These are phyloP conservation scores for Adelosebastes latens DNA, from an alignment of 2,797 vertebrate genomes.

Conservation along the genomic window DNA sequence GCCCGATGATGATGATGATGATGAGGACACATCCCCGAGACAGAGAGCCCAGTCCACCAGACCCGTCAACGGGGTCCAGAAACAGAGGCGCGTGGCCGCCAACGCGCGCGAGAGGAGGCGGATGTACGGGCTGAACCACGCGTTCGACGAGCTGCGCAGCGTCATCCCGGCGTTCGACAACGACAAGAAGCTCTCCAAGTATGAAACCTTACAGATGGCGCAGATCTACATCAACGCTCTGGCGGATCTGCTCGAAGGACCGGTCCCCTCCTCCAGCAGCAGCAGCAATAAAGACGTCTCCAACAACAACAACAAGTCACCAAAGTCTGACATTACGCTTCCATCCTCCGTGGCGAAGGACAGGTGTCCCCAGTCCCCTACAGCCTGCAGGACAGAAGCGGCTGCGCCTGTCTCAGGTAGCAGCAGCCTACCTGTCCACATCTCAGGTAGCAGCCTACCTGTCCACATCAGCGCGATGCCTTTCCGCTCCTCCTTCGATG, in stretches of 20 bases:
- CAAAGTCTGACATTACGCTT: slow-evolving; percentile 72
- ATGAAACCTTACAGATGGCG: slow-evolving; percentile 97
- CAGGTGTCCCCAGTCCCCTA: slow-evolving; percentile 51
- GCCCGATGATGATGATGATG: slow-evolving; percentile 11
- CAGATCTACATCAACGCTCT: slow-evolving; percentile 98
- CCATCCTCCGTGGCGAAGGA: slow-evolving; percentile 49
- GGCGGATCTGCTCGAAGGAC: slow-evolving; percentile 90
- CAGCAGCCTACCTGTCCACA: slow-evolving; percentile 78
- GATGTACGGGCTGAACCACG: slow-evolving; percentile 97
- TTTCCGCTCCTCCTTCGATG: slow-evolving; percentile 83
- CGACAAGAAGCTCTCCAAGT: slow-evolving; percentile 98
- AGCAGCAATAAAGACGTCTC: slow-evolving; percentile 6
- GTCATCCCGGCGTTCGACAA: slow-evolving; percentile 97
- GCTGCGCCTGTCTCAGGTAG: slow-evolving; percentile 43
- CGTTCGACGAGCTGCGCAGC: slow-evolving; percentile 95
- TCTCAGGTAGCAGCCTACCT: slow-evolving; percentile 66
- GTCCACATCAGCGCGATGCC: slow-evolving; percentile 83
- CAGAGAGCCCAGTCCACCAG: slow-evolving; percentile 86
- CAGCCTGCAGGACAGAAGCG: slow-evolving; percentile 59
- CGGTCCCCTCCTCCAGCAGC: slow-evolving; percentile 11
- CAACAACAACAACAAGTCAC: slow-evolving; percentile 49
- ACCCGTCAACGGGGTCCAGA: slow-evolving; percentile 86
- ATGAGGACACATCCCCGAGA: slow-evolving; percentile 46
- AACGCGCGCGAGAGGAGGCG: slow-evolving; percentile 94
- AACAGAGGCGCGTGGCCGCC: slow-evolving; percentile 91